Conservation (phyloP, 2,113 vertebrate species). For the Atlantisia rogersi region DNA sequence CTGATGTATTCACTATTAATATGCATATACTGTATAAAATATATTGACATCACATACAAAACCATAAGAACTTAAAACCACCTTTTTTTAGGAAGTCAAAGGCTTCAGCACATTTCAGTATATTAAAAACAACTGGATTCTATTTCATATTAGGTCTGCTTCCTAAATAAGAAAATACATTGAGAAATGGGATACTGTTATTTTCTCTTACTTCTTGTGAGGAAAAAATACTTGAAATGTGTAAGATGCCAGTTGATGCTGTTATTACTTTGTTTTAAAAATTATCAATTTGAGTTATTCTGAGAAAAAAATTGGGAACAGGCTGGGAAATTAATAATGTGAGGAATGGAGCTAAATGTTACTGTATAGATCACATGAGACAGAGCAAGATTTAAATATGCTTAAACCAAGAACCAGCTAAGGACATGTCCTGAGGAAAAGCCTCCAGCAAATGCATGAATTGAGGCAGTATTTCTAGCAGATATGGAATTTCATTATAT, state of each 20-base stretch:
- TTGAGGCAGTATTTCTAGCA: neutral
- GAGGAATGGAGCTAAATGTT: neutral
- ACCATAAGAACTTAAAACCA: neutral
- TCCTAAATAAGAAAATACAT: neutral
- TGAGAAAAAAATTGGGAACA: neutral
- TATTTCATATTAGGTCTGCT: neutral
- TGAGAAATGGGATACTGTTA: neutral
- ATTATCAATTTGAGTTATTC: neutral
- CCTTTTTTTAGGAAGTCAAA: neutral
- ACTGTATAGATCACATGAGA: neutral
- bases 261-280: neutral
- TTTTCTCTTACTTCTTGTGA: neutral
- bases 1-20: neutral
- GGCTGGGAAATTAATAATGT: neutral
- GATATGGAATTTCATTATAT: neutral
- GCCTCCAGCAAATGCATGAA: neutral
- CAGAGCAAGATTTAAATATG: neutral
- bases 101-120: neutral
- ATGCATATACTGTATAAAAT: neutral
- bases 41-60: neutral
- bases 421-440: conserved; percentile 2
- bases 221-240: neutral
- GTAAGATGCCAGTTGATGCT: neutral
- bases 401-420: neutral
- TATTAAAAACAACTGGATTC: neutral